Percentiles rank a stretch among this genome's conserved stretches.
phyloP scores from a whole-genome alignment of 2,888 invertebrate species.

The Ectemnius continuus region DNA sequence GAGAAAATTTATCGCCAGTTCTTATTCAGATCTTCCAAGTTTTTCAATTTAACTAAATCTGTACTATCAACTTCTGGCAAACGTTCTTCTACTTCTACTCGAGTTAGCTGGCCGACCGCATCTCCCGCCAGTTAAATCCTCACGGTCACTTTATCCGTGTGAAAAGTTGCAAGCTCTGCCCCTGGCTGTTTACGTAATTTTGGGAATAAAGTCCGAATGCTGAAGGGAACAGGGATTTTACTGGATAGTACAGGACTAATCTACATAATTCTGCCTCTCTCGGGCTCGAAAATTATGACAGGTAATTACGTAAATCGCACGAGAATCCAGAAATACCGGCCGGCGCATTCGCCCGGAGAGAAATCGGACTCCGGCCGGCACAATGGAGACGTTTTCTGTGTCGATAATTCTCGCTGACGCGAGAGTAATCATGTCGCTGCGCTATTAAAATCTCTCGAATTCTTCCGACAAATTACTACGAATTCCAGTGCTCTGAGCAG shows the following conservation, averaged over 20 bases:
- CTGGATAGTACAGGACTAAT: no score
- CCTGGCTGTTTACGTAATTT: no score
- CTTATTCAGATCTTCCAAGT: slow-evolving; percentile 43
- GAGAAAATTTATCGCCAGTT: slow-evolving; percentile 30
- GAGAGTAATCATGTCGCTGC: slow-evolving; percentile 25
- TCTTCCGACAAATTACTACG: slow-evolving; percentile 22
- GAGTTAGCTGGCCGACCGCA: neutral
- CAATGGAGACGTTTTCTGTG: slow-evolving; percentile 42
- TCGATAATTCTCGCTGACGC: slow-evolving; percentile 31
- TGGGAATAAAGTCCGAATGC: no score
- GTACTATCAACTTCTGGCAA: neutral
- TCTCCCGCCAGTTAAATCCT: no score
- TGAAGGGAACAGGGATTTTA: no score
- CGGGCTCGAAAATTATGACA: neutral
- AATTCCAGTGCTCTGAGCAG: slow-evolving; percentile 10
- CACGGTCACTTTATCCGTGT: no score
- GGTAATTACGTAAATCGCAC: neutral
- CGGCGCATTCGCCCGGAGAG: slow-evolving; percentile 9
- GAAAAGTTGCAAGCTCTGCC: no score
- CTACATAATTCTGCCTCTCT: no score
- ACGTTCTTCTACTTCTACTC: neutral
- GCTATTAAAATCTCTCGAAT: slow-evolving; percentile 38
- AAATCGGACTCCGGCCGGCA: slow-evolving; percentile 31
- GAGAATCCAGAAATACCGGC: no score
- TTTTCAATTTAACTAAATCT: slow-evolving; percentile 12